A percentile compares a stretch with the other conserved stretches of the same genome.
Evolutionary conservation across 2,113 vertebrate genomes (phyloP).

Genomic region (Ploceus nigricollis): DNA sequence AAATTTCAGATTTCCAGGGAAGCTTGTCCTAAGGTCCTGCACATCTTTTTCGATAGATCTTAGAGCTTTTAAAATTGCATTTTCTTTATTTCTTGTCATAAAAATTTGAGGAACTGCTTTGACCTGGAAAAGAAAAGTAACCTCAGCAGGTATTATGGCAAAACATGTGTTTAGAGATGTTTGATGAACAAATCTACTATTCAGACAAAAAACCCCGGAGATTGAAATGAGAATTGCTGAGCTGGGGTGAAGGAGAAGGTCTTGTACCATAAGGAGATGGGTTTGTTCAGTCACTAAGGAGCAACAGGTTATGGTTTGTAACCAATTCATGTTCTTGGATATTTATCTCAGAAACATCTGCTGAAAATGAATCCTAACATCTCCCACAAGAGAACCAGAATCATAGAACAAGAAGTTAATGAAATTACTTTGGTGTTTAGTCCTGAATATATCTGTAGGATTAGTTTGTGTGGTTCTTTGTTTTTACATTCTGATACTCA

Average conservation of each 20-base stretch:
- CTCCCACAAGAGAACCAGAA: neutral
- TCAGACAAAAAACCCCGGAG: neutral
- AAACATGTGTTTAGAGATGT: neutral
- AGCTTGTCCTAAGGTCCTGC: neutral
- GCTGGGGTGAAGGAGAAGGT: neutral
- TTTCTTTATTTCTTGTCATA: neutral
- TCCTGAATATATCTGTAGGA: neutral
- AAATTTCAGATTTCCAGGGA: neutral
- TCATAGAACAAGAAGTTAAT: neutral
- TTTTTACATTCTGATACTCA: neutral
- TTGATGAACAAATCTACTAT: neutral
- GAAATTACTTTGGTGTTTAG: neutral
- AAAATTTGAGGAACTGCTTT: neutral
- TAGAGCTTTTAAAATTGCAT: neutral
- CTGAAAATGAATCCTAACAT: neutral
- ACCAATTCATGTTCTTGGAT: neutral
- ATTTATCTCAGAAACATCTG: neutral
- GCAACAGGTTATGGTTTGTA: neutral
- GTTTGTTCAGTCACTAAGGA: neutral
- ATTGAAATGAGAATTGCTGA: neutral
- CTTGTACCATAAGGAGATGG: neutral
- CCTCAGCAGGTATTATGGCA: neutral
- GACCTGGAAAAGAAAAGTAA: neutral
- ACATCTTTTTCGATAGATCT: neutral
- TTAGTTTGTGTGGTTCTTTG: neutral